phyloP scores from a whole-genome alignment of 1,140 invertebrate species.

The Daktulosphaira vitifoliae region DNA sequence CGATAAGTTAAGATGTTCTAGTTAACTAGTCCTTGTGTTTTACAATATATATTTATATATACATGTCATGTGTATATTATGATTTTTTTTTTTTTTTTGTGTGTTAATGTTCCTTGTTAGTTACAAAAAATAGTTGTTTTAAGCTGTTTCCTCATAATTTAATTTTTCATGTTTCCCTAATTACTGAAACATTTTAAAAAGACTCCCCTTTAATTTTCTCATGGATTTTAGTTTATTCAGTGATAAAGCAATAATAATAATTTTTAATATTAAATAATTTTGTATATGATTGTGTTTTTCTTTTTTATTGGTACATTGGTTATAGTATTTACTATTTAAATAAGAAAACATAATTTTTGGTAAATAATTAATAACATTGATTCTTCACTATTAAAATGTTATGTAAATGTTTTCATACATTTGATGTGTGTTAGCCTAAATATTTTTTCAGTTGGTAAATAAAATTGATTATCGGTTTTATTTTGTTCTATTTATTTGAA shows the following conservation, averaged over 20 bases:
- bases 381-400: conserved; percentile 1
- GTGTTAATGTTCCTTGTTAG: conserved; percentile 33
- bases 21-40: conserved; percentile 32
- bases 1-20: conserved; percentile 26
- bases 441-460: conserved; percentile 24
- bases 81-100: conserved; percentile 16
- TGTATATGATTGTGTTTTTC: conserved; percentile 4
- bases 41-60: conserved; percentile 15
- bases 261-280: conserved; percentile 12
- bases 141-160: conserved; percentile 29
- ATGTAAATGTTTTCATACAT: conserved; percentile 1
- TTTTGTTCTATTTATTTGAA: conserved; percentile 24
- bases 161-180: conserved; percentile 16
- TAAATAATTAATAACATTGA: conserved; percentile 8
- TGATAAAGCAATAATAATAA: conserved; percentile 25
- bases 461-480: conserved; percentile 26
- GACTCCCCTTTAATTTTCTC: conserved; percentile 3
- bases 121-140: conserved; percentile 28
- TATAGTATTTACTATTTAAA: conserved; percentile 10
- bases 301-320: conserved; percentile 26
- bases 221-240: conserved; percentile 14
- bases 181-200: conserved; percentile 12
- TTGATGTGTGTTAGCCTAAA: not conserved
- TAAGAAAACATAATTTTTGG: conserved; percentile 14
- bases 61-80: conserved; percentile 14